Base-by-base conservation (phyloP, 2,888 invertebrate species). In the Noctua fimbriata region DNA sequence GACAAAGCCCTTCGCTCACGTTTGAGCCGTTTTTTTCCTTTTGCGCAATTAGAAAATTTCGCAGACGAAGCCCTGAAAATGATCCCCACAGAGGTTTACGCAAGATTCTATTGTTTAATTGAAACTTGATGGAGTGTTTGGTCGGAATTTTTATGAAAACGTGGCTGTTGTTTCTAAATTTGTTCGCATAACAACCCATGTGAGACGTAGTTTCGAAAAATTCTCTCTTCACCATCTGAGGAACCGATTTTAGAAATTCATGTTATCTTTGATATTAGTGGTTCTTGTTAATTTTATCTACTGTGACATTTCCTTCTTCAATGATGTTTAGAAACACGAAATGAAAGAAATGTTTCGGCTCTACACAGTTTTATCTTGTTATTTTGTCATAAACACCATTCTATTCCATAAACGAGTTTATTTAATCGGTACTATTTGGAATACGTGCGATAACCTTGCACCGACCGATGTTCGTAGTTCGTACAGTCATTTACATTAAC, bases 391-490 rank as follows among this genome's bases (percentile, higher is more conserved):
- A n/a, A n/a, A n/a, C 14, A 36, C 36, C 12, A 4, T 44, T 44
- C 10, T 67, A 44, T 44, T 67, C 58, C 32, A 44, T 66, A 66
- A 58, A 82, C 69, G 32, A 44, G 36, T n/a, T 58, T 69, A 21
- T 79, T 44, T 69, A 72, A 74, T 72, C 58, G 28, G 28, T 52
- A 73, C 47, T 73, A 72, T 73, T 83, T 84, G 60, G 63, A 73
- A 73, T 72, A 74, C 16, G 24, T 32, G 58, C 63, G 55, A 70
- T 81, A 81, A 77, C 74, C 77, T 84, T 84, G 76, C 70, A 71
- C 24, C 28, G 69, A 60, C 47, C 66, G 36, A 49, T 76, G 47
- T 58, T 55, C 21, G n/a, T 55, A 63, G 41, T 63, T 66, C 21
- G 41, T 70, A 67, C 58, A 16, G 44, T 65, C 47, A 65, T 84